These are phyloP conservation scores for Noctilio leporinus DNA, from an alignment of 2,113 vertebrate genomes.

Conservation along the genomic window DNA sequence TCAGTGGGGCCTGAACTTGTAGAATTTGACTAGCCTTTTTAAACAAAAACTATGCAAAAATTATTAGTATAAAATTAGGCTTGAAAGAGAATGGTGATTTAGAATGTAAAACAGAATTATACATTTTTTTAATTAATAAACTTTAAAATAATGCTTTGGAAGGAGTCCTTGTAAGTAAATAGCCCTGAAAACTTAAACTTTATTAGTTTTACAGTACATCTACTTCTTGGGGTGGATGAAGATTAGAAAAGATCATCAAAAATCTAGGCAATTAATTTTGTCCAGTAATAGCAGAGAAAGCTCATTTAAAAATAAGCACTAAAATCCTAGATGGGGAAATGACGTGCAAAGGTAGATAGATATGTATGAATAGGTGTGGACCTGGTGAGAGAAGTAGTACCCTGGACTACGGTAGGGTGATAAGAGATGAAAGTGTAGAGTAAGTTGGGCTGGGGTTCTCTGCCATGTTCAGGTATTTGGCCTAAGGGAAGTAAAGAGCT, in stretches of 20 bases:
- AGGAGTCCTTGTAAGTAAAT: neutral
- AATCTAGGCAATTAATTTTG: neutral
- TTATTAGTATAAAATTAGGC: slow-evolving; percentile 1
- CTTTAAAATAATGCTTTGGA: neutral
- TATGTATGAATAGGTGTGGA: neutral
- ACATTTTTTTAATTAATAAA: neutral
- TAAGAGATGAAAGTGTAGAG: neutral
- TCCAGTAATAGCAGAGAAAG: neutral
- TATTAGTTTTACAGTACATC: neutral
- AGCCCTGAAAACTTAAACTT: neutral
- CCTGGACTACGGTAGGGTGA: neutral
- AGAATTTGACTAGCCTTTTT: neutral
- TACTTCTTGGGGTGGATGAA: neutral
- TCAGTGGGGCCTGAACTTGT: neutral
- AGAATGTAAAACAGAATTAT: neutral
- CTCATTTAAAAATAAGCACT: neutral
- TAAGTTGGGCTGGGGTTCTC: neutral
- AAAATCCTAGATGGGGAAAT: neutral
- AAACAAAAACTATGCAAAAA: neutral
- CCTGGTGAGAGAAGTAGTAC: neutral
- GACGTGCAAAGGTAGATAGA: neutral
- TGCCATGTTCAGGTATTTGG: neutral
- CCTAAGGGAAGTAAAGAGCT: neutral
- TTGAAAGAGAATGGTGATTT: neutral
- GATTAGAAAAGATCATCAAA: neutral